Evolutionary conservation across 1,140 invertebrate species (phyloP), one percentile per base, ranked within the genome.

Genomic region (Andrena cerasifolii): DNA sequence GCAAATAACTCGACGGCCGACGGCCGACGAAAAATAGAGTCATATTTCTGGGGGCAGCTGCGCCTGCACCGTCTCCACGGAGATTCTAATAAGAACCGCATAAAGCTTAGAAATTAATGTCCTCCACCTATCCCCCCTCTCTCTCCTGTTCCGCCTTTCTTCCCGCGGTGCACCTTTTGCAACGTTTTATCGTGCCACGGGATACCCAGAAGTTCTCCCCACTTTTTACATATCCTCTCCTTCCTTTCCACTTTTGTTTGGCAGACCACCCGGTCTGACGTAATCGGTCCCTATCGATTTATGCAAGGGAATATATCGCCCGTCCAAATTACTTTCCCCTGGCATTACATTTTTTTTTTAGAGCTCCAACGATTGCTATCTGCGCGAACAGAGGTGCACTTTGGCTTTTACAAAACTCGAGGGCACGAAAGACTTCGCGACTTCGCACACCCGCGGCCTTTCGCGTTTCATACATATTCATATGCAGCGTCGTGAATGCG

Each of bases 71-170:
- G 73, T 86, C 77, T 67, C 73, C 72, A 68, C 54, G 40, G 81
- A 87, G 86, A 87, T 87, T 87, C 83, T 87, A 87, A 87, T 87
- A 87, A 87, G 86, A 85, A 82, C 79, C 72, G 78, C 81, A 82
- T 87, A 87, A 87, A 87, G 76, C 83, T 85, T 83, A 85, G 83
- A 82, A 87, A 87, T 86, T 86, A 86, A 86, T 86, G 85, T 83
- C 85, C 59, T 85, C 82, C 70, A 74, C 74, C 78, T 84, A 80
- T 84, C 83, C 84, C 66, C 47, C n/a, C 36, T 49, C 40, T 28
- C 45, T 14, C 14, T 18, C n/a, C 12, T n/a, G 36, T 33, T 43
- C 0, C 26, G 2, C 6, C n/a, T 24, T 40, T n/a, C 51, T 28
- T 67, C 63, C 33, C 21, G 56, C 62, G 24, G 40, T 47, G 24